Base-by-base conservation (phyloP, 2,888 invertebrate species). In the Andrena hattorfiana region DNA sequence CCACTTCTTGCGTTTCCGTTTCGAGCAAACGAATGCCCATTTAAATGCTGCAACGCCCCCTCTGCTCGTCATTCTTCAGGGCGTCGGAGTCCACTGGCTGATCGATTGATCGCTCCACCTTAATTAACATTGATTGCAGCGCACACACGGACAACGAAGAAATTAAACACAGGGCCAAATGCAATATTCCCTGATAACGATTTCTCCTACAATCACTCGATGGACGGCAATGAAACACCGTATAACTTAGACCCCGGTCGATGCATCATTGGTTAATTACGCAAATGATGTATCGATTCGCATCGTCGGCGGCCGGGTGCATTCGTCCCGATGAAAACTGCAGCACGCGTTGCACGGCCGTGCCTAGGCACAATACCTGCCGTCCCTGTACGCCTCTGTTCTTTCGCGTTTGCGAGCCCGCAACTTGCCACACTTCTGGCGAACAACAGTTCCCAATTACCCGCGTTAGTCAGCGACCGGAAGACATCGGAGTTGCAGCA, bases 391-490 rank as follows among this genome's bases (percentile, higher is more conserved):
- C 42, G 30, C 49, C 10, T 8, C 59, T 32, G 8, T 70, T 77
- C 66, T 59, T 75, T 63, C 49, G 8, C 48, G 51, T 49, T 49
- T 8, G 59, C 42, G 67, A 56, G 42, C 62, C 67, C 63, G 70
- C 64, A 32, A 71, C 67, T 69, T 62, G 79, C 74, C 73, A 35
- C 70, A 56, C 74, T 79, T 66, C 69, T n/a, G n/a, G 16, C 56
- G 51, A 80, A 75, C 80, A 75, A 75, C 71, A 75, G 75, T 80
- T 80, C 68, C 68, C 82, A 80, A 80, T 80, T 82, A 80, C 75
- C 63, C 51, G 59, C 54, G 80, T 76, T 80, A 69, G 60, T 60
- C 72, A 66, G 66, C 59, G 67, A 49, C 56, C 63, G 73, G 79
- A 70, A 68, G 75, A 83, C 77, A 77, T 73, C 66, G 71, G 42